Evolutionary conservation across 2,888 invertebrate species (phyloP).

Genomic region (Rutpela maculata): DNA sequence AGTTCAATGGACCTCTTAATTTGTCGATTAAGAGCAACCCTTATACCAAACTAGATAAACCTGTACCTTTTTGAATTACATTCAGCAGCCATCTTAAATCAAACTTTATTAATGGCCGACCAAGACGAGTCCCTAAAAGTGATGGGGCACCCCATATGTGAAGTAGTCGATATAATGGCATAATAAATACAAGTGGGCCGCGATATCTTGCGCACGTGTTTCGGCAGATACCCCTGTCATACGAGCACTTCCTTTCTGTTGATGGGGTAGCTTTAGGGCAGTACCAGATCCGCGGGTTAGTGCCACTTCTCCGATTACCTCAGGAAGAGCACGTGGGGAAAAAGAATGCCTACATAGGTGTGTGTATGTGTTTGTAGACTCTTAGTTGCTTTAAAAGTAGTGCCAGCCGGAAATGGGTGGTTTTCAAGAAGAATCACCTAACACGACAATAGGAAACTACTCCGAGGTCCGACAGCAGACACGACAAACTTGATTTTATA

Average conservation of each 20-base stretch:
- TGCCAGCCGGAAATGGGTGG: slow-evolving; percentile 68
- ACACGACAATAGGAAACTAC: slow-evolving; percentile 45
- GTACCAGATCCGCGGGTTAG: slow-evolving; percentile 38
- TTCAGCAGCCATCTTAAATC: slow-evolving; percentile 54
- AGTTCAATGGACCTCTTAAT: slow-evolving; percentile 18
- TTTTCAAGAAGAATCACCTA: slow-evolving; percentile 60
- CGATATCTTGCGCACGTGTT: slow-evolving; percentile 71
- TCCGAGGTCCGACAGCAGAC: slow-evolving; percentile 20
- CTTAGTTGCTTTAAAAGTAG: slow-evolving; percentile 58
- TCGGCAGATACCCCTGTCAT: slow-evolving; percentile 69
- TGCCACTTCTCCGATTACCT: slow-evolving; percentile 52
- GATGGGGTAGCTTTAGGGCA: slow-evolving; percentile 54
- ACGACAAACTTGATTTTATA: slow-evolving; percentile 29
- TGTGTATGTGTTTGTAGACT: slow-evolving; percentile 57
- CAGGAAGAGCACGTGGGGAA: slow-evolving; percentile 51
- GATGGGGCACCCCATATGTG: slow-evolving; percentile 42
- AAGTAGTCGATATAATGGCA: slow-evolving; percentile 56
- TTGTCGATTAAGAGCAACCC: slow-evolving; percentile 42
- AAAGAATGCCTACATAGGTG: slow-evolving; percentile 52
- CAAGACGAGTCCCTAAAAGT: slow-evolving; percentile 23
- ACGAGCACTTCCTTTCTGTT: slow-evolving; percentile 70
- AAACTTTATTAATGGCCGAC: slow-evolving; percentile 55
- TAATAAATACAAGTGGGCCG: slow-evolving; percentile 63
- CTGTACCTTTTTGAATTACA: slow-evolving; percentile 46
- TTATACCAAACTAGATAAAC: slow-evolving; percentile 51